Evolutionary conservation across 2,888 invertebrate species (phyloP), one percentile per base, ranked within the genome.

Genomic region (Sinhomidia bicolor): DNA sequence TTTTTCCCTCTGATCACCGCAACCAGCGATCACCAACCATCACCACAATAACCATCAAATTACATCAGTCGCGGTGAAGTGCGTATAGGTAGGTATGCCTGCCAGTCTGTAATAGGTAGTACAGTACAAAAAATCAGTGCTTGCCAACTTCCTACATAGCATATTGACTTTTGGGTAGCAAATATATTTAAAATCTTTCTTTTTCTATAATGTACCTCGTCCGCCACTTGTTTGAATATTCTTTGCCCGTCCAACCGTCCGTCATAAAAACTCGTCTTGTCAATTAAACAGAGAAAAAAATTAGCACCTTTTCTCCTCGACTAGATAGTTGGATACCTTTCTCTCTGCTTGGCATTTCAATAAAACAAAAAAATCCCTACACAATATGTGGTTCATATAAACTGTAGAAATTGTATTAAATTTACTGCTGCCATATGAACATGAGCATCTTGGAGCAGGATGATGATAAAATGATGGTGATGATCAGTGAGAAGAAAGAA

Each of bases 211-310:
- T 12, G 2, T 23, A n/a, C 32, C 44, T 44, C 29, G 17, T 36
- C 82, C 44, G 44, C 51, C 32, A 68, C 71, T 68, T 60, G 32
- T 62, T 60, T 60, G 17, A 36, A 76, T 65, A 74, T 82, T 81
- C 76, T 51, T 65, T 74, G 78, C 60, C 87, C 82, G 82, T 87
- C 65, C 82, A 36, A 82, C 87, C 76, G 82, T 82, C 81, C 82
- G 82, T 82, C 87, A 87, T 87, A 87, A 82, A 87, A 76, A 82
- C 65, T 87, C 65, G 81, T 62, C 82, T 81, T 87, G 87, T 82
- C 87, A 87, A 87, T 87, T 87, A 87, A 81, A 76, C 76, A 36
- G 81, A 41, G 51, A 17, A 57, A 87, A 68, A 76, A 87, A 76
- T 87, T 87, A 87, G 87, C 87, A 87, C 87, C 81, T 87, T 71